Conservation (phyloP, 2,113 vertebrate species). For the Emydocephalus ijimae region DNA sequence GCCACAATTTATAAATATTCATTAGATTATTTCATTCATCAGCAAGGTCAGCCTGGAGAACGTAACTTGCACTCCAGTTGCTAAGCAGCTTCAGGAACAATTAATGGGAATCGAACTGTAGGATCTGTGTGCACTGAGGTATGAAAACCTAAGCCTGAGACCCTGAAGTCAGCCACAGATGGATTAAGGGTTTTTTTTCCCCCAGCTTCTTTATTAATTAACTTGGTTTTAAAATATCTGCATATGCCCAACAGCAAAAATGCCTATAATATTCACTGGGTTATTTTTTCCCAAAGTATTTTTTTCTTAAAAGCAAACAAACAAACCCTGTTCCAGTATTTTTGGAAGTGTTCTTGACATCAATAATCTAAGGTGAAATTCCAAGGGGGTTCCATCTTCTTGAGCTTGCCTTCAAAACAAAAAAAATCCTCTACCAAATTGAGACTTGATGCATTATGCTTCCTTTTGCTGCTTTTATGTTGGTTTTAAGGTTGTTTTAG, state of each 20-base stretch:
- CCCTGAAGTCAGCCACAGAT: neutral
- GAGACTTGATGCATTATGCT: slow-evolving; percentile 8
- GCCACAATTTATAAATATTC: neutral
- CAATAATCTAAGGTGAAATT: slow-evolving; percentile 34
- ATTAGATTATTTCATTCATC: slow-evolving; percentile 9
- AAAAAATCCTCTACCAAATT: slow-evolving; percentile 11
- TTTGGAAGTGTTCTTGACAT: slow-evolving; percentile 4
- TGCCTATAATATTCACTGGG: neutral
- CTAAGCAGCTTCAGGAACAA: neutral
- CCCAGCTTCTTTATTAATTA: neutral
- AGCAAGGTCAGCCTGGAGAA: neutral
- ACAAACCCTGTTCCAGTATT: neutral
- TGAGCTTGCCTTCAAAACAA: slow-evolving; percentile 28
- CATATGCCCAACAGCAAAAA: neutral
- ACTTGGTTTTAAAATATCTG: neutral
- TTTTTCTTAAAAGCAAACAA: neutral
- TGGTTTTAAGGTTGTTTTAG: slow-evolving; percentile 14
- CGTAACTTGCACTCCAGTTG: neutral
- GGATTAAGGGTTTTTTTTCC: neutral
- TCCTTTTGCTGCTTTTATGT: slow-evolving; percentile 35
- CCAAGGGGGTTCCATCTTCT: slow-evolving; percentile 5
- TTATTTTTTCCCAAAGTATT: neutral
- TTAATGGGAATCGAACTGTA: slow-evolving; percentile 16
- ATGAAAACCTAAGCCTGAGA: slow-evolving; percentile 10
- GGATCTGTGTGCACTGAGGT: slow-evolving; percentile 1